Conservation (phyloP, 1,140 invertebrate genomes). For the Uloborus diversus region DNA sequence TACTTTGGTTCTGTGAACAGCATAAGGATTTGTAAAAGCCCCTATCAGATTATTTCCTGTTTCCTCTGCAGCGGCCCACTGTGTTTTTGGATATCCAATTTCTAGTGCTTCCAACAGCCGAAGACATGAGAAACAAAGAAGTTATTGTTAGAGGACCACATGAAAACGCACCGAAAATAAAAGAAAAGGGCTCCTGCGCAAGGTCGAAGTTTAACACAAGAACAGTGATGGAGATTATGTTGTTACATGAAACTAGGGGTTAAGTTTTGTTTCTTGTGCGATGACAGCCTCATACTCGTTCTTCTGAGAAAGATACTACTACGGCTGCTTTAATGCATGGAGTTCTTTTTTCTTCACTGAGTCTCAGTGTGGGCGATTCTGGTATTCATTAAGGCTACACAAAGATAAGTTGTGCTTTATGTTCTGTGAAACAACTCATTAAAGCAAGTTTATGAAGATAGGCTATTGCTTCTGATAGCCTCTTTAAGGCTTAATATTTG, state of each 20-base stretch:
- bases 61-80: neutral
- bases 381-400: neutral
- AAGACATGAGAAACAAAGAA: conserved; percentile 4
- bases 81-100: conserved; percentile 31
- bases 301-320: too few species aligned
- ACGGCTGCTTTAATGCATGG: neutral
- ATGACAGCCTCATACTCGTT: too few species aligned
- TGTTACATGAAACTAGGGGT: neutral
- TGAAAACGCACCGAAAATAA: neutral
- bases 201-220: conserved; percentile 46
- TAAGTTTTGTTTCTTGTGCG: too few species aligned
- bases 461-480: too few species aligned
- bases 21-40: too few species aligned
- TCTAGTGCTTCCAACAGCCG: conserved; percentile 10
- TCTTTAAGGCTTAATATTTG: too few species aligned
- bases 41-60: conserved; percentile 34
- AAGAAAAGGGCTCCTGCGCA: conserved; percentile 11
- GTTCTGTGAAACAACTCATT: too few species aligned
- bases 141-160: conserved; percentile 17
- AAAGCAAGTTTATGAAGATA: too few species aligned
- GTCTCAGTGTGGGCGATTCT: neutral
- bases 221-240: neutral
- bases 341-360: neutral
- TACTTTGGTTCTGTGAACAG: too few species aligned
- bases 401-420: neutral